A percentile compares a stretch with the other conserved stretches of the same genome.
These are phyloP conservation scores for Cotesia congregata DNA, from an alignment of 2,888 invertebrate species.

Conservation along the genomic window DNA sequence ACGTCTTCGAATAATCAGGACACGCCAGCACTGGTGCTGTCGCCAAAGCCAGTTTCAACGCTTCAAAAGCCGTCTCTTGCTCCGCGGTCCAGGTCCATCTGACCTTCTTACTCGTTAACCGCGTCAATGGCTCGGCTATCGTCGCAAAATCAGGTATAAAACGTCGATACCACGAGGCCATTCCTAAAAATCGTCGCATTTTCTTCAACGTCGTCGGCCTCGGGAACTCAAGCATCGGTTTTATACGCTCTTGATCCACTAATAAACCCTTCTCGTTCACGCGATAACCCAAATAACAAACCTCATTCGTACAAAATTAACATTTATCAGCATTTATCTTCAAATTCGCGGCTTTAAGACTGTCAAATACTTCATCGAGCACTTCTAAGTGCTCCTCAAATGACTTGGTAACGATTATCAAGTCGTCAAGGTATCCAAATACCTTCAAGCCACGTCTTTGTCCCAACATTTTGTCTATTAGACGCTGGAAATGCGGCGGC, in stretches of 20 bases:
- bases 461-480: conserved; percentile 20
- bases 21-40: conserved; percentile 45
- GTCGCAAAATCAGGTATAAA: conserved; percentile 52
- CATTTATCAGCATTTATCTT: too few relatives aligned
- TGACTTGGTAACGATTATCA: background rate
- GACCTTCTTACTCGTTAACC: conserved; percentile 43
- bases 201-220: conserved; percentile 38
- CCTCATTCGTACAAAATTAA: conserved; percentile 40
- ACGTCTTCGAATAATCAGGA: conserved; percentile 45
- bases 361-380: background rate
- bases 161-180: background rate
- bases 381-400: conserved; percentile 24
- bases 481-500: conserved; percentile 18
- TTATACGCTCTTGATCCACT: too few relatives aligned
- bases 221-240: conserved; percentile 28
- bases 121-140: conserved; percentile 46
- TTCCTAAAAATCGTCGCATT: conserved; percentile 7
- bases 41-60: conserved; percentile 28
- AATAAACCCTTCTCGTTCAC: conserved; percentile 36
- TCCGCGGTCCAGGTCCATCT: conserved; percentile 27
- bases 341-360: conserved; percentile 19
- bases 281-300: conserved; percentile 46
- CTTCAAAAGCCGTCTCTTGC: conserved; percentile 28
- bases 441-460: conserved; percentile 12
- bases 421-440: conserved; percentile 8